Evolutionary conservation across 2,888 invertebrate genomes (phyloP), one percentile per base, ranked within the genome.

Genomic region (Hydrotaea cyrtoneurina): DNA sequence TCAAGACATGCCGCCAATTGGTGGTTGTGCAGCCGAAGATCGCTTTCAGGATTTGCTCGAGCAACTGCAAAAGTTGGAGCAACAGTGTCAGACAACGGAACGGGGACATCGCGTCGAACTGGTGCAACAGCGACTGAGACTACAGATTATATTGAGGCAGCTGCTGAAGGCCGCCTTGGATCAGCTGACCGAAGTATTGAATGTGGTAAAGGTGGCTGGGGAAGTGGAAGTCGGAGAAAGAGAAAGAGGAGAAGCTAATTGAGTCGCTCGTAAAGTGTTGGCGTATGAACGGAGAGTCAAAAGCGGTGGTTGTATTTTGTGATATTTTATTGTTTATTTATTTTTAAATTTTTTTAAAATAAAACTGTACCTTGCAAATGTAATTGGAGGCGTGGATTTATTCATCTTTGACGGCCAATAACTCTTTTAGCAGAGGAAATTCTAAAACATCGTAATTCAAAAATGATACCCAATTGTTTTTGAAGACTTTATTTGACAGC

Each of bases 151-250:
- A 46, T 15, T 69, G 43, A 39, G 69, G 46, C 21, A 23, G 39
- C 5, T 69, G n/a, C 19, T 69, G 15, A 69, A 69, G 46, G 5
- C 23, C 8, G 69, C 69, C 15, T 13, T 69, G 23, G 69, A 69
- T 2, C 21, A 69, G n/a, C n/a, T 69, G 15, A 23, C 69, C 0
- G 15, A 46, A 0, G 15, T 69, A 0, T 46, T 69, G 19, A 17
- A 17, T 39, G 15, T 39, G 4, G 4, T 15, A 2, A 0, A 31
- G 31, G 62, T n/a, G n/a, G n/a, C n/a, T n/a, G n/a, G n/a, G 31
- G 17, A 4, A 23, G 26, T 39, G 39, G 39, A 21, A 10, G 11
- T 19, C n/a, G n/a, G n/a, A n/a, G n/a, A n/a, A 17, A n/a, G 55
- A 55, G 39, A 39, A 39, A 39, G 39, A 39, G 39, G 4, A 39